Evolutionary conservation across 1,140 invertebrate species (phyloP).

Genomic region (Bursaphelenchus mucronatus): DNA sequence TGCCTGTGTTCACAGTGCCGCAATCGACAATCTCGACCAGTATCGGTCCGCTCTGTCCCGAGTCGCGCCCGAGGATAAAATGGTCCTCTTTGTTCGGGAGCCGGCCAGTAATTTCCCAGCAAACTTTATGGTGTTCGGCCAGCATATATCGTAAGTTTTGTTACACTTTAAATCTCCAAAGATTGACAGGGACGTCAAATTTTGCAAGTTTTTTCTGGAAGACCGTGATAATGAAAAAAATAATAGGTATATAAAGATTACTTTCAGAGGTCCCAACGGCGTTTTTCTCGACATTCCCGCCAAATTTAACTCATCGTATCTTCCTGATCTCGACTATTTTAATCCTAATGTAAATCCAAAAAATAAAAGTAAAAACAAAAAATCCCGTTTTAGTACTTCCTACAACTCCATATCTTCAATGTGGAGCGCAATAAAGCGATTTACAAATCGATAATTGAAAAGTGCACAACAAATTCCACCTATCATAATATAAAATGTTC

Average conservation of each 20-base stretch:
- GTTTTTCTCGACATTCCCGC: too few relatives aligned
- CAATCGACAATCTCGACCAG: constrained; percentile 3
- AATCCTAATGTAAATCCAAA: too few relatives aligned
- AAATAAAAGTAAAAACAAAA: too few relatives aligned
- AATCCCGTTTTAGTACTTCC: too few relatives aligned
- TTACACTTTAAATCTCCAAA: too few relatives aligned
- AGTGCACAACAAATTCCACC: not conserved
- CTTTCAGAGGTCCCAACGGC: too few relatives aligned
- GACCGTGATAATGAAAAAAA: too few relatives aligned
- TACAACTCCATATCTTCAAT: not conserved
- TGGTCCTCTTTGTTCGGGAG: not conserved
- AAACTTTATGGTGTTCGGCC: constrained; percentile 2
- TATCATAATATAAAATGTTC: not conserved
- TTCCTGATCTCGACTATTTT: too few relatives aligned
- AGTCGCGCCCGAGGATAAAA: not conserved
- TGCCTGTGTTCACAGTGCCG: constrained; percentile 18
- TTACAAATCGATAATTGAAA: not conserved
- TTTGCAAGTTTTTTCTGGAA: too few relatives aligned
- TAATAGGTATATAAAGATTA: too few relatives aligned
- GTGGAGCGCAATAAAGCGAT: not conserved
- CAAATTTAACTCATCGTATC: too few relatives aligned
- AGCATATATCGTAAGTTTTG: constrained; percentile 7
- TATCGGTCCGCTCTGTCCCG: not conserved
- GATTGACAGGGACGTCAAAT: too few relatives aligned
- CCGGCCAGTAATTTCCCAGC: not conserved